A percentile compares a stretch with the other conserved stretches of the same genome.
Conservation (phyloP, 2,888 invertebrate genomes). For the Oxycera nigricornis region DNA sequence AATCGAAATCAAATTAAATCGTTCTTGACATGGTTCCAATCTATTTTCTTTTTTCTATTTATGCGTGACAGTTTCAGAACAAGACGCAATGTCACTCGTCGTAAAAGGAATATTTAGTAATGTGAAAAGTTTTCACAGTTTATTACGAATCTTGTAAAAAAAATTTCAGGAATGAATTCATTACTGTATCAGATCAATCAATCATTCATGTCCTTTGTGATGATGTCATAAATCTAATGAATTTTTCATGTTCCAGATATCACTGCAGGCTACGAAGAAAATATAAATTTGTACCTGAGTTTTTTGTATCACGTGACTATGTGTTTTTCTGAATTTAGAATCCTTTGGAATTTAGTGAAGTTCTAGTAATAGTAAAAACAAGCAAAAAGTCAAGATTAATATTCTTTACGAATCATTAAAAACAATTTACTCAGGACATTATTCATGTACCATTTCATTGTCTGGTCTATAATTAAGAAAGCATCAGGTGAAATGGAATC, state of each 20-base stretch:
- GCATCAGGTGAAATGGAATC: neutral
- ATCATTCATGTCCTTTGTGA: neutral
- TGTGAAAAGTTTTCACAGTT: too few species aligned
- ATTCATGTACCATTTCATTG: neutral
- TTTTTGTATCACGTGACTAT: neutral
- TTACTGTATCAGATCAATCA: neutral
- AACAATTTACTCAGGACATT: slow-evolving; percentile 18
- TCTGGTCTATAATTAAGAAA: slow-evolving; percentile 6
- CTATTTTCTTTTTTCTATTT: neutral
- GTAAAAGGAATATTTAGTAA: too few species aligned
- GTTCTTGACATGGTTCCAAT: neutral
- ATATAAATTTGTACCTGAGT: too few species aligned
- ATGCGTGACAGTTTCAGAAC: neutral
- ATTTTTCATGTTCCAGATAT: slow-evolving; percentile 14
- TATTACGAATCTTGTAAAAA: too few species aligned
- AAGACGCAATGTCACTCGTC: neutral
- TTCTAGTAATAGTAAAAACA: neutral
- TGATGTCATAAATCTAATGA: slow-evolving; percentile 3
- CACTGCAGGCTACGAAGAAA: too few species aligned
- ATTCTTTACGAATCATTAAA: neutral
- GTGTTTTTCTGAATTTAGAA: neutral
- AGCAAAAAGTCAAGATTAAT: neutral
- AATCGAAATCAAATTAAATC: neutral
- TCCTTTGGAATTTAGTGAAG: neutral
- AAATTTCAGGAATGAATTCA: neutral